These are phyloP conservation scores for Fukomys damarensis DNA, from an alignment of 2,113 vertebrate genomes.

Conservation along the genomic window DNA sequence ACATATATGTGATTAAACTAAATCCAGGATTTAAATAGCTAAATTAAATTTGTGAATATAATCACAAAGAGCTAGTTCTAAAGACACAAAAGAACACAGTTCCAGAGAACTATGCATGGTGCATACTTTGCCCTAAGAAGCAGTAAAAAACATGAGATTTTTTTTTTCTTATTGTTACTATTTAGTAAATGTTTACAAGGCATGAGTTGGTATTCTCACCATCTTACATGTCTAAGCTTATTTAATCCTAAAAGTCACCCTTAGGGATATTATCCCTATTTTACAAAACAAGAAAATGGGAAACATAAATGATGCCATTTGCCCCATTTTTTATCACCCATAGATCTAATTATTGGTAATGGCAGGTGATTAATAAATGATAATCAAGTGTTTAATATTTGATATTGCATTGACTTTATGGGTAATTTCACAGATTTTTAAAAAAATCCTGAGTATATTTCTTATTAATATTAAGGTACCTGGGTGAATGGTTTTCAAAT, in stretches of 20 bases:
- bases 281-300: background rate
- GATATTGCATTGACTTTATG: background rate
- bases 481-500: background rate
- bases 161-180: background rate
- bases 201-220: background rate
- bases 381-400: background rate
- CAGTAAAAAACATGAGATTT: background rate
- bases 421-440: background rate
- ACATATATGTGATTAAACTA: background rate
- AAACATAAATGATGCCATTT: background rate
- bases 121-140: background rate
- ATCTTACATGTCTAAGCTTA: background rate
- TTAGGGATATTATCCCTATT: background rate
- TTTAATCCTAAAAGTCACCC: background rate
- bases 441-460: background rate
- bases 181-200: background rate
- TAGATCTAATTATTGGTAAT: background rate
- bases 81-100: background rate
- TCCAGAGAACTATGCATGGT: background rate
- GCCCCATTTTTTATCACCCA: background rate
- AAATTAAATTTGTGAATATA: constrained; percentile 18
- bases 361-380: background rate
- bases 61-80: background rate
- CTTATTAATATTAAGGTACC: background rate
- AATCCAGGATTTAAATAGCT: background rate